These are phyloP conservation scores for Drosophila nigrodunni DNA, from an alignment of 1,140 invertebrate species.

Conservation along the genomic window DNA sequence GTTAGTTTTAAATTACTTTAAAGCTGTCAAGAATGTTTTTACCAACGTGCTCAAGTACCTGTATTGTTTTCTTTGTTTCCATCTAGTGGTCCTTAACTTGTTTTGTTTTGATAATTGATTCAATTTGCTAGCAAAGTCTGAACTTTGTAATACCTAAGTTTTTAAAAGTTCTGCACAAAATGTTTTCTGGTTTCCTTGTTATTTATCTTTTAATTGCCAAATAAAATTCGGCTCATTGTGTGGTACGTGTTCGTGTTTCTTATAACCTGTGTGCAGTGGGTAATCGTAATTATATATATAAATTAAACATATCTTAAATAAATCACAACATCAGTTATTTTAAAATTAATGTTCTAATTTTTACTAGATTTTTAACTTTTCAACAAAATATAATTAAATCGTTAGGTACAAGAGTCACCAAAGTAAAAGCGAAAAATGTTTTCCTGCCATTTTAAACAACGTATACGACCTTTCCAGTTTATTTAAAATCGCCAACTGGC, in stretches of 20 bases:
- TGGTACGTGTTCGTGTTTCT: no score
- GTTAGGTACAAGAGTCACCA: neutral
- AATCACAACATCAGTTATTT: no score
- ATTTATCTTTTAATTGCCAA: no score
- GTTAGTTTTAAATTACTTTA: constrained; percentile 31
- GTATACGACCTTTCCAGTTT: constrained; percentile 1
- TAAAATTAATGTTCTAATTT: no score
- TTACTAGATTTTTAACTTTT: no score
- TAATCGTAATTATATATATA: no score
- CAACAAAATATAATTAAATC: no score
- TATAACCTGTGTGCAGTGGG: no score
- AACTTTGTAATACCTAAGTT: neutral
- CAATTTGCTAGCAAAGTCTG: neutral
- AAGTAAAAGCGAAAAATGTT: constrained; percentile 5
- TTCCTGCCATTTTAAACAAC: constrained; percentile 17
- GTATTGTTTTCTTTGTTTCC: neutral
- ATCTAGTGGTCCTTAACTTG: neutral
- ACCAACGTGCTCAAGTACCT: neutral
- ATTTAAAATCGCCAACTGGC: constrained; percentile 13
- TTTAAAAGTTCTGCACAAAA: no score
- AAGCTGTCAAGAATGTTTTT: constrained; percentile 27
- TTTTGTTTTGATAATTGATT: neutral
- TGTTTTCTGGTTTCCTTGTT: no score
- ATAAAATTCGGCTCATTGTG: no score
- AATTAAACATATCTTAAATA: no score